Conservation (phyloP, 2,113 vertebrate genomes). For the Abramis brama region DNA sequence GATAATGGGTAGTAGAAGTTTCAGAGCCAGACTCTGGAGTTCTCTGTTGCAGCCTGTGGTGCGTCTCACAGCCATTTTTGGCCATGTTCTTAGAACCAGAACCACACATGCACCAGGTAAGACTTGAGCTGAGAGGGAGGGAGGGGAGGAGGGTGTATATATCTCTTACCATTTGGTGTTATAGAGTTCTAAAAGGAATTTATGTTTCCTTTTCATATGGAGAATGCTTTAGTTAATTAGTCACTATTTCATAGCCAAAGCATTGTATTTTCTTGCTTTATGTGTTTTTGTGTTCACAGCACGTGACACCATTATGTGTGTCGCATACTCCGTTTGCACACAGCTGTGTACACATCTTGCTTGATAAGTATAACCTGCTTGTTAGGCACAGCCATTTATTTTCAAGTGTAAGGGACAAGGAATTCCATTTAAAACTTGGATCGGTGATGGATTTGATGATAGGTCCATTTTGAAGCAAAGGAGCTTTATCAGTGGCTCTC, state of each 20-base stretch:
- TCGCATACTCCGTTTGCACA: neutral
- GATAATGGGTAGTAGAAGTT: slow-evolving; percentile 18
- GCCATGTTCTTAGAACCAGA: slow-evolving; percentile 31
- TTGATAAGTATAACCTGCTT: slow-evolving; percentile 9
- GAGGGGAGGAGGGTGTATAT: neutral
- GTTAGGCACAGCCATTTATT: neutral
- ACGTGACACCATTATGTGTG: neutral
- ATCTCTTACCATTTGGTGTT: slow-evolving; percentile 1
- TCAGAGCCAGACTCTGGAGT: slow-evolving; percentile 37
- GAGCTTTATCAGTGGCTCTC: neutral
- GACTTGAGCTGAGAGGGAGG: neutral
- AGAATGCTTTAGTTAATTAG: neutral
- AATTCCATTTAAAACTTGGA: neutral
- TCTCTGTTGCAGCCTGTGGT: slow-evolving; percentile 43
- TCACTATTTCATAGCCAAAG: neutral
- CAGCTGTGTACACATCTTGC: slow-evolving; percentile 33
- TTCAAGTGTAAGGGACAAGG: neutral
- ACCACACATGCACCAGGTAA: slow-evolving; percentile 41
- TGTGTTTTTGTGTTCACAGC: neutral
- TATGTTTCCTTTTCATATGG: neutral
- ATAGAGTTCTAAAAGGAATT: neutral
- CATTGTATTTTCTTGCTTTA: neutral
- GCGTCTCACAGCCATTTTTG: slow-evolving; percentile 37
- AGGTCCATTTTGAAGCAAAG: neutral
- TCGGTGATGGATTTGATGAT: neutral